These are phyloP conservation scores for Nomada fabriciana DNA, from an alignment of 2,888 invertebrate species.

Conservation along the genomic window DNA sequence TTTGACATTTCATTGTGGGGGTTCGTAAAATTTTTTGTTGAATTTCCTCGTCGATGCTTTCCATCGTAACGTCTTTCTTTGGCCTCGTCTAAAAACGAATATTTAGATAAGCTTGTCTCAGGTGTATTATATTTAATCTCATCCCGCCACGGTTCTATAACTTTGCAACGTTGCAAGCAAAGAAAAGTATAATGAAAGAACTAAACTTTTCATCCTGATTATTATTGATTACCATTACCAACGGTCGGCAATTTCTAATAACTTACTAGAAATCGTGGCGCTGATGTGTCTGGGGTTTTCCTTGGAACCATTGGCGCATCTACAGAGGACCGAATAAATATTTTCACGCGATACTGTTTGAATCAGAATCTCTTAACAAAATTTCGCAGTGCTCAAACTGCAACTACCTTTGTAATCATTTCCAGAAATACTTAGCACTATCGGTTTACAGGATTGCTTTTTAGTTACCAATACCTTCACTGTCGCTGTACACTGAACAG, in stretches of 20 bases:
- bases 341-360: background rate
- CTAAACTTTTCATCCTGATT: too few species aligned
- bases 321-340: background rate
- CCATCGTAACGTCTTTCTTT: background rate
- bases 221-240: too few species aligned
- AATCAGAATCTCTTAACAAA: too few species aligned
- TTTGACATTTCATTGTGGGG: slow-evolving; percentile 35
- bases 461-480: slow-evolving; percentile 25
- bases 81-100: background rate
- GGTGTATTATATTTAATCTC: background rate
- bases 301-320: background rate
- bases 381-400: background rate
- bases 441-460: background rate
- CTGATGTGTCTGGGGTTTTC: background rate
- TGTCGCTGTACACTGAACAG: slow-evolving; percentile 41
- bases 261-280: background rate
- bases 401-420: background rate
- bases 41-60: slow-evolving; percentile 21
- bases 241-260: too few species aligned
- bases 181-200: background rate
- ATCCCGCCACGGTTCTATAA: too few species aligned
- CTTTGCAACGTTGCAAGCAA: too few species aligned
- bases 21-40: slow-evolving; percentile 4
- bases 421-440: background rate
- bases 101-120: background rate